Percentiles rank a stretch among this genome's conserved stretches.
Conservation (phyloP, 2,888 invertebrate species). For the Chymomyza amoena region DNA sequence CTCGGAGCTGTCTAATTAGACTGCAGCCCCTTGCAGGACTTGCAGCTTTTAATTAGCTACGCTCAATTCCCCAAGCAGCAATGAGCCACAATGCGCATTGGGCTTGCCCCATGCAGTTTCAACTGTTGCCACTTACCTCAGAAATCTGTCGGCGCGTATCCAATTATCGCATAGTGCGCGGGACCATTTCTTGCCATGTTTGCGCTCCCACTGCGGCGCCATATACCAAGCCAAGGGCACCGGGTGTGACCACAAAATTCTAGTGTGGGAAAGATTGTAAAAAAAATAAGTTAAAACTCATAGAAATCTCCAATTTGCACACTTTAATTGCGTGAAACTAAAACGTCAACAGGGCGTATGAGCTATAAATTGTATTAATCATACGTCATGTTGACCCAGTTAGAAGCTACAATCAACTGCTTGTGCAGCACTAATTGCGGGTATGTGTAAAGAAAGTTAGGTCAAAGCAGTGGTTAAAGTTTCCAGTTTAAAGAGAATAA, state of each 20-base stretch:
- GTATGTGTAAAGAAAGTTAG: too few relatives aligned
- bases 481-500: too few relatives aligned
- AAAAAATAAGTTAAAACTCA: background rate
- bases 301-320: background rate
- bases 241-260: constrained; percentile 92
- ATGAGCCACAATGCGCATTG: background rate
- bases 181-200: constrained; percentile 90
- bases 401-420: background rate
- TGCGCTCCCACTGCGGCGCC: constrained; percentile 90
- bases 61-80: constrained; percentile 13
- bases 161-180: constrained; percentile 92
- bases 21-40: constrained; percentile 18
- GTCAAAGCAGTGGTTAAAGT: too few relatives aligned
- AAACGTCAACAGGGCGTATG: background rate
- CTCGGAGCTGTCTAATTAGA: constrained; percentile 44
- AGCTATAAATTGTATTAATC: constrained; percentile 19
- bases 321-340: background rate
- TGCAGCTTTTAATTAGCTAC: constrained; percentile 52
- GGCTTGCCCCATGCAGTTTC: background rate
- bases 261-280: constrained; percentile 49
- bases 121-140: constrained; percentile 77
- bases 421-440: too few relatives aligned
- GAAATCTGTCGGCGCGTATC: constrained; percentile 89
- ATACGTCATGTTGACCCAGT: constrained; percentile 21
- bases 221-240: constrained; percentile 97